Evolutionary conservation across 2,888 invertebrate genomes (phyloP), one percentile per base, ranked within the genome.

Genomic region (Eupeodes latifasciatus): DNA sequence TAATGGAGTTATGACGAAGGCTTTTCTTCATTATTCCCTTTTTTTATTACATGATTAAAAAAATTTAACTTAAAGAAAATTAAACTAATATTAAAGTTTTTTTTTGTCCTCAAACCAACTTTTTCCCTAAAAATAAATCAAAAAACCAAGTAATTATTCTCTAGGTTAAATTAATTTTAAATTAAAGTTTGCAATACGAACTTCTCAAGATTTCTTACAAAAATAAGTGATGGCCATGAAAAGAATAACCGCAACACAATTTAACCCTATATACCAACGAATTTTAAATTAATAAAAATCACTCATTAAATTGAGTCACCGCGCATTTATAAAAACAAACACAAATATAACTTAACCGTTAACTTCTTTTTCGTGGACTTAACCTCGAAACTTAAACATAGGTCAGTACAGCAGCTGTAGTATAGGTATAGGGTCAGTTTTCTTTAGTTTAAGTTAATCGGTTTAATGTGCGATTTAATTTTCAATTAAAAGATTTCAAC

Each of bases 351-450:
- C 34, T 67, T 4, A 51, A 47, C 51, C 34, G 11, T 36, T 51
- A 36, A 51, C 34, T 67, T 67, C 67, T 67, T 67, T 67, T 67
- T 67, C 67, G 36, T n/a, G 67, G 67, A 51, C 51, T n/a, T 51
- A 3, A 51, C 34, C 51, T 67, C 67, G 12, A 67, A 67, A 67
- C n/a, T 14, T 9, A 16, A 47, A 14, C 51, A 10, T n/a, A 51
- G 34, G 49, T 67, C 49, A 67, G 11, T 10, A 27, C 3, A 27
- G 27, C 27, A 27, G 27, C 27, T 27, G 27, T 1, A n/a, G 10
- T 4, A 19, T 27, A 34, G 36, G 6, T 67, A 34, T 36, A 79
- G 82, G 71, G 71, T 72, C 55, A 2, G 72, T n/a, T n/a, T 27
- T 36, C 2, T 27, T 16, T 36, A 36, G 19, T 7, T 27, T 34